A percentile compares a stretch with the other conserved stretches of the same genome.
These are phyloP conservation scores for Amniataba percoides DNA, from an alignment of 2,797 vertebrate species.

Conservation along the genomic window DNA sequence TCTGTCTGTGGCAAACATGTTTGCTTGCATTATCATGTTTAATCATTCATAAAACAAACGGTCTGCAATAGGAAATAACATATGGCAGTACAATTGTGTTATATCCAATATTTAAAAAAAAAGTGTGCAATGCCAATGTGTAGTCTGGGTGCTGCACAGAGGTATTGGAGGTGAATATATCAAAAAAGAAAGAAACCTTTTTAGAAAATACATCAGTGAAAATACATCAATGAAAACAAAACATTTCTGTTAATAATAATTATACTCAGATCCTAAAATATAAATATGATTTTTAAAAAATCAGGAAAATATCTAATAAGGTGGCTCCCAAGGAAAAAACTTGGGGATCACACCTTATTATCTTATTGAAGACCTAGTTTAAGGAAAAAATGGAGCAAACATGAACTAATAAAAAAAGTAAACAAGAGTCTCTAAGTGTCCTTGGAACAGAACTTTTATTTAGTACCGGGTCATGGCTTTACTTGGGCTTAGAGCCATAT, in stretches of 20 bases:
- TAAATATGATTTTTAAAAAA: neutral
- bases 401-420: neutral
- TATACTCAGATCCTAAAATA: neutral
- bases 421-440: neutral
- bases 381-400: neutral
- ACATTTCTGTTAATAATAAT: neutral
- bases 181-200: neutral
- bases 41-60: neutral
- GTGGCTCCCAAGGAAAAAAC: neutral
- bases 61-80: neutral
- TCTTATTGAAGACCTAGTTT: neutral
- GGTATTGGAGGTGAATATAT: too few relatives aligned
- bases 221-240: neutral
- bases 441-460: constrained; percentile 2
- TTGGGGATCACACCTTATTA: neutral
- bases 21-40: neutral
- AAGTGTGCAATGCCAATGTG: neutral
- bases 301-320: neutral
- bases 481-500: constrained; percentile 32
- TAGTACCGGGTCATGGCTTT: constrained; percentile 9
- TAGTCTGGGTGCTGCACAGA: too few relatives aligned
- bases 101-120: neutral
- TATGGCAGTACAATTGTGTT: neutral
- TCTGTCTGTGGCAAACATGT: neutral
- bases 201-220: neutral